Percentiles rank a stretch among this genome's conserved stretches.
Evolutionary conservation across 2,888 invertebrate species (phyloP).

Genomic region (Bombylius discolor): DNA sequence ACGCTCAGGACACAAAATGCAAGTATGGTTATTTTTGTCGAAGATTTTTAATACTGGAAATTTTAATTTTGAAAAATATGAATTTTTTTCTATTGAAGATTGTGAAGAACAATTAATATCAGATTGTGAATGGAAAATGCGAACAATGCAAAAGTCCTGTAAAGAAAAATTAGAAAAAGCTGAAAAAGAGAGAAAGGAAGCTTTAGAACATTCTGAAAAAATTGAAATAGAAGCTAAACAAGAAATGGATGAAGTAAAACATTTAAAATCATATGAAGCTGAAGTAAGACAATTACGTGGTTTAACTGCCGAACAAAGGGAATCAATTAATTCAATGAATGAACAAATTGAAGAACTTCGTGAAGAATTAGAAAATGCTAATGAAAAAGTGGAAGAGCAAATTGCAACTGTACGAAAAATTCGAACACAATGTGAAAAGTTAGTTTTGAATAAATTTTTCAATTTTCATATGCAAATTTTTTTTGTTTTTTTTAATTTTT

Average conservation of each 20-base stretch:
- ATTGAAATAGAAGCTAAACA: slow-evolving; percentile 25
- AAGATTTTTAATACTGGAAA: not conserved
- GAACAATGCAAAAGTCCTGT: slow-evolving; percentile 59
- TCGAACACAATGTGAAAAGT: slow-evolving; percentile 36
- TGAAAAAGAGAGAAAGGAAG: slow-evolving; percentile 44
- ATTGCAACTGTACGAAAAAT: slow-evolving; percentile 38
- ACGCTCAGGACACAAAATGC: slow-evolving; percentile 47
- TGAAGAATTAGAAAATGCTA: slow-evolving; percentile 39
- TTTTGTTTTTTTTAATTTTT: not conserved
- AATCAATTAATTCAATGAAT: slow-evolving; percentile 39
- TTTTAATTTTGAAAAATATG: not conserved
- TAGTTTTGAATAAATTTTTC: slow-evolving; percentile 5
- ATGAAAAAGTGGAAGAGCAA: slow-evolving; percentile 40
- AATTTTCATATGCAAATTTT: not conserved
- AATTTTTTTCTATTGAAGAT: slow-evolving; percentile 24
- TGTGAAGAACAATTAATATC: slow-evolving; percentile 60
- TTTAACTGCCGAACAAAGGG: slow-evolving; percentile 43
- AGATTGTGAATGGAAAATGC: slow-evolving; percentile 74
- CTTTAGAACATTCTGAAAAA: slow-evolving; percentile 32
- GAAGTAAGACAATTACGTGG: slow-evolving; percentile 45
- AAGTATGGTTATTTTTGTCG: slow-evolving; percentile 20
- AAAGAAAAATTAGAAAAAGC: slow-evolving; percentile 49
- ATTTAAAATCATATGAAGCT: slow-evolving; percentile 42
- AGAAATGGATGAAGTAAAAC: slow-evolving; percentile 32
- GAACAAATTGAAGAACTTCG: slow-evolving; percentile 44